Percentiles rank a stretch among this genome's conserved stretches.
Conservation (phyloP, 2,797 vertebrate genomes). For the Odontamblyopus lacepedii region DNA sequence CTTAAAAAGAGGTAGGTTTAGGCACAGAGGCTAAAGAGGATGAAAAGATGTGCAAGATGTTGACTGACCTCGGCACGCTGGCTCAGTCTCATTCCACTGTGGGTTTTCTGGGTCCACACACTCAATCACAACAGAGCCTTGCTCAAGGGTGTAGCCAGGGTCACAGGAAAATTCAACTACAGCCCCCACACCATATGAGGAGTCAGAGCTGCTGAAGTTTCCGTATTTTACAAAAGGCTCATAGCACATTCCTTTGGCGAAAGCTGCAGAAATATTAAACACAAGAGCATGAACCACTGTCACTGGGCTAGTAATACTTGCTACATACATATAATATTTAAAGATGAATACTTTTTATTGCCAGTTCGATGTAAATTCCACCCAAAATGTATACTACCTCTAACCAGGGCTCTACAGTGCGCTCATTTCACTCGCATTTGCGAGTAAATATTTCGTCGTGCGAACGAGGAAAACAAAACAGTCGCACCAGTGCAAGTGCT, state of each 20-base stretch:
- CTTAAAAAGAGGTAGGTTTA: conserved; percentile 33
- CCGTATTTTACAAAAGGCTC: conserved; percentile 97
- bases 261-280: conserved; percentile 75
- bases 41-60: conserved; percentile 8
- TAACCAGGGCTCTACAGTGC: too few species aligned
- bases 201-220: conserved; percentile 92
- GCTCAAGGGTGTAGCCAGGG: conserved; percentile 94
- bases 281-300: not conserved
- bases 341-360: too few species aligned
- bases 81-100: conserved; percentile 98
- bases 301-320: too few species aligned
- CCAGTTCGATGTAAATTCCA: not conserved
- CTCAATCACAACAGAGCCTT: conserved; percentile 94
- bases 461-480: too few species aligned
- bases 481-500: too few species aligned
- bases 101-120: conserved; percentile 88
- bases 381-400: not conserved
- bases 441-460: too few species aligned
- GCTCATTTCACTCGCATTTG: too few species aligned
- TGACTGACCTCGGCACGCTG: conserved; percentile 91
- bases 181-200: conserved; percentile 83
- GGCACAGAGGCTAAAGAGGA: not conserved
- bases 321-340: too few species aligned
- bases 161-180: conserved; percentile 94
- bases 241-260: conserved; percentile 90